Evolutionary conservation across 2,888 invertebrate species (phyloP).

Genomic region (Trichacis sp.): DNA sequence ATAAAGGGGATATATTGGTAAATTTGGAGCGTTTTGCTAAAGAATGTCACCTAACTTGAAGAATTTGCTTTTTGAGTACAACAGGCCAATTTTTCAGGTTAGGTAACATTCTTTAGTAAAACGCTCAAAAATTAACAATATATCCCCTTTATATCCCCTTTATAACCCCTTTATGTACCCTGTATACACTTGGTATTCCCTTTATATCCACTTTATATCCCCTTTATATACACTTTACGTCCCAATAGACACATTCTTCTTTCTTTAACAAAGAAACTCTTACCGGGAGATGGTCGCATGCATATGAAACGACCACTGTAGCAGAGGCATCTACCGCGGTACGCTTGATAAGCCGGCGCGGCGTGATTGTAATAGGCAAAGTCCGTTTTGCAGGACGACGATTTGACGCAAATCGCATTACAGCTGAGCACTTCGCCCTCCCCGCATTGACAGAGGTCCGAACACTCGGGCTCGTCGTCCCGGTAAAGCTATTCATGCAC

Average conservation of each 20-base stretch:
- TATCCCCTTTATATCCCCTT: too few species aligned
- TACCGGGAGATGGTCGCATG: conserved; percentile 84
- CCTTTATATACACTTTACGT: too few species aligned
- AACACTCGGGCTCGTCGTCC: conserved; percentile 89
- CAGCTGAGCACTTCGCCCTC: conserved; percentile 83
- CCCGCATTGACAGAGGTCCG: conserved; percentile 89
- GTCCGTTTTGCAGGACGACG: conserved; percentile 88
- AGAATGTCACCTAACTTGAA: too few species aligned
- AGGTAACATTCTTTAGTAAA: too few species aligned
- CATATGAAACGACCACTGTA: conserved; percentile 93
- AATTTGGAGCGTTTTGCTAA: too few species aligned
- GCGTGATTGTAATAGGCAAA: conserved; percentile 92
- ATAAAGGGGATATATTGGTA: too few species aligned
- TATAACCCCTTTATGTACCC: too few species aligned
- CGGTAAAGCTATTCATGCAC: conserved; percentile 76
- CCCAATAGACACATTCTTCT: background rate
- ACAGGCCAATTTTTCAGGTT: too few species aligned
- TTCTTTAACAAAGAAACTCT: conserved; percentile 48
- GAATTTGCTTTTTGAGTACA: too few species aligned
- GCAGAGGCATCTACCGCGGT: conserved; percentile 88
- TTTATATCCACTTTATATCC: too few species aligned
- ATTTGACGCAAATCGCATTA: conserved; percentile 89
- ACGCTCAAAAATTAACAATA: too few species aligned
- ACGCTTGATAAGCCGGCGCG: conserved; percentile 90
- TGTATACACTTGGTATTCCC: too few species aligned